Evolutionary conservation across 2,888 invertebrate species (phyloP).

Genomic region (Diloba caeruleocephala): DNA sequence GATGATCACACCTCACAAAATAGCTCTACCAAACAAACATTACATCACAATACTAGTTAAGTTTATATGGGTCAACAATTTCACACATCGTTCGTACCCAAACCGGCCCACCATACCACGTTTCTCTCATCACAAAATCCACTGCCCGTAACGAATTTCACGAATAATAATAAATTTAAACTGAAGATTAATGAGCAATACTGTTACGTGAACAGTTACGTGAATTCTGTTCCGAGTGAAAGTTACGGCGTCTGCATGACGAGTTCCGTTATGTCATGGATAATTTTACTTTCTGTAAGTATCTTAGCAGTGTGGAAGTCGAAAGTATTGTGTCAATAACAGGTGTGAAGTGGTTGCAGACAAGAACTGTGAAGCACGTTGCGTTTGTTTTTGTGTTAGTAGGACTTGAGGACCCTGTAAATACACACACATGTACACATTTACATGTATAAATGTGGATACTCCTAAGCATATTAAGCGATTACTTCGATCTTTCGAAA

Average conservation of each 20-base stretch:
- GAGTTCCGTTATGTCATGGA: slow-evolving; percentile 65
- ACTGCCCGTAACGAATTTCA: slow-evolving; percentile 39
- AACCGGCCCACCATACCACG: slow-evolving; percentile 5
- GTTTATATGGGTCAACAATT: slow-evolving; percentile 8
- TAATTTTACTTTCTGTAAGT: slow-evolving; percentile 60
- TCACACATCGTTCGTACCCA: slow-evolving; percentile 10
- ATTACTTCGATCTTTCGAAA: too few relatives aligned
- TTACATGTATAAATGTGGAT: too few relatives aligned
- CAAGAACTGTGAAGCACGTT: slow-evolving; percentile 13
- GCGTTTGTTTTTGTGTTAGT: slow-evolving; percentile 28
- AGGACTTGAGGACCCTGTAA: too few relatives aligned
- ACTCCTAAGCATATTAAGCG: too few relatives aligned
- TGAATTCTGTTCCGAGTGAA: slow-evolving; percentile 63
- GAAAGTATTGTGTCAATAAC: slow-evolving; percentile 45
- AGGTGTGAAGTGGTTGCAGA: slow-evolving; percentile 18
- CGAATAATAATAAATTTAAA: slow-evolving; percentile 51
- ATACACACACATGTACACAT: too few relatives aligned
- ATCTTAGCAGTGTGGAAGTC: slow-evolving; percentile 39
- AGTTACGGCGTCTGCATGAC: slow-evolving; percentile 57
- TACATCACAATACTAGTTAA: too few relatives aligned
- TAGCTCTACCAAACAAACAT: too few relatives aligned
- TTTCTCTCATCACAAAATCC: slow-evolving; percentile 2
- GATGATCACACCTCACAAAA: too few relatives aligned
- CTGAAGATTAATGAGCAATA: slow-evolving; percentile 43
- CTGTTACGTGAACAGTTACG: slow-evolving; percentile 52